Evolutionary conservation across 2,113 vertebrate genomes (phyloP).

Genomic region (Sphaerodactylus townsendi): DNA sequence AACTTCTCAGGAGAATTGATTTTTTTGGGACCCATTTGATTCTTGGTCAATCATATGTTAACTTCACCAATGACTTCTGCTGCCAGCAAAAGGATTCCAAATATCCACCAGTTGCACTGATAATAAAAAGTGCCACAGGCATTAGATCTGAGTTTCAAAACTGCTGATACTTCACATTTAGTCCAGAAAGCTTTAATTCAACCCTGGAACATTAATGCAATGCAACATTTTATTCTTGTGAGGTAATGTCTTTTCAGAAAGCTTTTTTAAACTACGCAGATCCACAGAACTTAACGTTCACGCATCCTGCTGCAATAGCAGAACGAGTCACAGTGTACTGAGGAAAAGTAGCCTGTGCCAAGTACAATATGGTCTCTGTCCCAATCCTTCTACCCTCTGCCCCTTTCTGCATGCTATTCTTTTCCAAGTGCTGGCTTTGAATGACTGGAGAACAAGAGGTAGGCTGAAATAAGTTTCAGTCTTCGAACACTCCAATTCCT

Average conservation of each 20-base stretch:
- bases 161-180: conserved; percentile 61
- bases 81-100: conserved; percentile 54
- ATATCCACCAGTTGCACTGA: conserved; percentile 44
- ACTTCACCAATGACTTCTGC: conserved; percentile 46
- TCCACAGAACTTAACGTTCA: conserved; percentile 2
- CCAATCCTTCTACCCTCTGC: background rate
- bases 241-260: conserved; percentile 63
- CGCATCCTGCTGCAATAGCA: conserved; percentile 15
- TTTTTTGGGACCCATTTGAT: conserved; percentile 35
- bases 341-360: background rate
- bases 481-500: conserved; percentile 20
- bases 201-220: conserved; percentile 54
- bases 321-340: background rate
- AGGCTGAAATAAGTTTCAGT: conserved; percentile 27
- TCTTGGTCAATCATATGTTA: conserved; percentile 55
- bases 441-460: conserved; percentile 22
- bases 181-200: conserved; percentile 53
- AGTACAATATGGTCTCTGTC: background rate
- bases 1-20: background rate
- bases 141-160: conserved; percentile 48
- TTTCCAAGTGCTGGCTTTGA: background rate
- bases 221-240: conserved; percentile 60
- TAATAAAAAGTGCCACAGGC: conserved; percentile 39
- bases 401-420: background rate
- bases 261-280: conserved; percentile 8